Evolutionary conservation across 2,797 vertebrate genomes (phyloP).

Genomic region (Emydoidea blandingii): DNA sequence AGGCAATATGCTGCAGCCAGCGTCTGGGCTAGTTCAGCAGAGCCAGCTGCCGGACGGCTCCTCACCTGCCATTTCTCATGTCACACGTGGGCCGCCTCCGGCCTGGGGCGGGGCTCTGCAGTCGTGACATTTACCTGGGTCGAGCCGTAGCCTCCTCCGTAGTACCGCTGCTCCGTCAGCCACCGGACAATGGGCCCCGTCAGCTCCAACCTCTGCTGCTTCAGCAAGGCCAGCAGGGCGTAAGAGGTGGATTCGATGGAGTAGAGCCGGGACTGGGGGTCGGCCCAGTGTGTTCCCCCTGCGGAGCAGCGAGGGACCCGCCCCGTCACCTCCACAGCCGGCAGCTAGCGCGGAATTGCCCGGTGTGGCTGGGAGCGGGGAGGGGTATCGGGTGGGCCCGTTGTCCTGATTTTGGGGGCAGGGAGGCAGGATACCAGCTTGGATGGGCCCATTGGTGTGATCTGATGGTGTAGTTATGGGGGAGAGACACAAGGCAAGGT

Average conservation of each 20-base stretch:
- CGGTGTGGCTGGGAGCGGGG: neutral
- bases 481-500: neutral
- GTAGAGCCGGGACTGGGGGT: conserved; percentile 54
- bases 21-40: neutral
- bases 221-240: conserved; percentile 82
- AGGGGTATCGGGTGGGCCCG: neutral
- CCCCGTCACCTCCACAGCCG: neutral
- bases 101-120: neutral
- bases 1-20: neutral
- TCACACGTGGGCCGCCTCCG: neutral
- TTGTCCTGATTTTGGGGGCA: neutral
- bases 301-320: too few relatives aligned
- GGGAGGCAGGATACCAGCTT: neutral
- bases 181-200: conserved; percentile 78
- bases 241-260: conserved; percentile 85
- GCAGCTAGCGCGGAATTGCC: neutral
- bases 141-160: conserved; percentile 79
- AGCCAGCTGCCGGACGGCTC: neutral
- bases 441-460: neutral
- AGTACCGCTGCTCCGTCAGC: conserved; percentile 76
- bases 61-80: too few relatives aligned
- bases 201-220: conserved; percentile 44
- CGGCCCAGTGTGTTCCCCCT: conserved; percentile 77
- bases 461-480: neutral
- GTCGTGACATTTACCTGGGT: conserved; percentile 78